These are phyloP conservation scores for Aquatica leii DNA, from an alignment of 2,888 invertebrate genomes.

Conservation along the genomic window DNA sequence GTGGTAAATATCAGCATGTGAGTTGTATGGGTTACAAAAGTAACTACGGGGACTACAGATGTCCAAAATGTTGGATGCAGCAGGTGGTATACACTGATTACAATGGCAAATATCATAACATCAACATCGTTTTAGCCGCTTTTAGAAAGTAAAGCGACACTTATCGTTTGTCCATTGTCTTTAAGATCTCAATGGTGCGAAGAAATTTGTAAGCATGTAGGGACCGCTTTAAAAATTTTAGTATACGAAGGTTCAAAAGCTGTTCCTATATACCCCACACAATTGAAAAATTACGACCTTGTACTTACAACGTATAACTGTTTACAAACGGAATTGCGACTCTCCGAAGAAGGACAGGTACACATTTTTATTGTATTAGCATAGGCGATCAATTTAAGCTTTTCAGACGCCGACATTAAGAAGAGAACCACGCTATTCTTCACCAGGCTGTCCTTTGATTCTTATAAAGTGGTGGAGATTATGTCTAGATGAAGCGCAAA, in stretches of 20 bases:
- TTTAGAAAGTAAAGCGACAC: slow-evolving; percentile 68
- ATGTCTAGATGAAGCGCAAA: slow-evolving; percentile 82
- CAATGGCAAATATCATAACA: too few species aligned
- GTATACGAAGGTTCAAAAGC: slow-evolving; percentile 62
- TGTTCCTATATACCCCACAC: slow-evolving; percentile 68
- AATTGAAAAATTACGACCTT: slow-evolving; percentile 72
- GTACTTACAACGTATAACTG: slow-evolving; percentile 77
- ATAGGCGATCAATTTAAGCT: background rate
- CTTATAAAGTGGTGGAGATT: slow-evolving; percentile 80
- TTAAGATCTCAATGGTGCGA: slow-evolving; percentile 77
- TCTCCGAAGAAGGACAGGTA: slow-evolving; percentile 63
- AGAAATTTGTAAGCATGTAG: slow-evolving; percentile 72
- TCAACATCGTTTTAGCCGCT: slow-evolving; percentile 56
- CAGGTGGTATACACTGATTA: slow-evolving; percentile 40
- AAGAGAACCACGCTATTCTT: slow-evolving; percentile 69
- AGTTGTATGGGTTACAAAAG: slow-evolving; percentile 67
- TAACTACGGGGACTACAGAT: slow-evolving; percentile 62
- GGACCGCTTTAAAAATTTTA: slow-evolving; percentile 63
- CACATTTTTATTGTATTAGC: slow-evolving; percentile 9
- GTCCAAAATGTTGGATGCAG: slow-evolving; percentile 72
- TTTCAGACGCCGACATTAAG: slow-evolving; percentile 57
- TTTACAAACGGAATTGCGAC: slow-evolving; percentile 69
- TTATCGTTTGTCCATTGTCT: slow-evolving; percentile 75
- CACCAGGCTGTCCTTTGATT: slow-evolving; percentile 71
- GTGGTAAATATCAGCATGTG: slow-evolving; percentile 70